phyloP scores from a whole-genome alignment of 1,140 invertebrate species.

The Megalonaias nervosa region DNA sequence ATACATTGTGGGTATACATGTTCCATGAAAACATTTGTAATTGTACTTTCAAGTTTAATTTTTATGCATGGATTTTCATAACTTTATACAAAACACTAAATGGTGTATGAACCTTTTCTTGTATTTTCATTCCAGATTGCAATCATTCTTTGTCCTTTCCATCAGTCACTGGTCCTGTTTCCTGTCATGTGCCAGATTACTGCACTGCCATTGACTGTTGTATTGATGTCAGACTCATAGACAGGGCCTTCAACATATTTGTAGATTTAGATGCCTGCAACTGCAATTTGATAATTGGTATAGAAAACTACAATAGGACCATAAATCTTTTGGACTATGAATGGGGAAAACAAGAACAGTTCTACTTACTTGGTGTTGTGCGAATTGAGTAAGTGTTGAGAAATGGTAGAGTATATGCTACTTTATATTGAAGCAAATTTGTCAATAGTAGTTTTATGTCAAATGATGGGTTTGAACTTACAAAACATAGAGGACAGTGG shows the following conservation, averaged over 20 bases:
- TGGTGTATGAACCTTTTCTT: too few relatives aligned
- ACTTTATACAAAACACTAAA: too few relatives aligned
- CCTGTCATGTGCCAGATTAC: constrained; percentile 29
- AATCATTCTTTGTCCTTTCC: constrained; percentile 3
- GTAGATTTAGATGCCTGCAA: constrained; percentile 29
- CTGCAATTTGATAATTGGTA: constrained; percentile 25
- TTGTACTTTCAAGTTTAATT: too few relatives aligned
- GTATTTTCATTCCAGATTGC: constrained; percentile 5
- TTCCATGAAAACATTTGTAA: too few relatives aligned
- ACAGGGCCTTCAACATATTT: constrained; percentile 26
- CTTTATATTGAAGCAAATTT: too few relatives aligned
- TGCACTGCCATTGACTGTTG: constrained; percentile 40
- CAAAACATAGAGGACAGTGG: too few relatives aligned
- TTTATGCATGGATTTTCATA: too few relatives aligned
- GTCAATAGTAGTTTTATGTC: too few relatives aligned
- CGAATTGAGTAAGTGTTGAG: constrained; percentile 3
- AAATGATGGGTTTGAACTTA: too few relatives aligned
- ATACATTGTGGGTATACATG: too few relatives aligned
- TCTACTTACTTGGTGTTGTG: constrained; percentile 14
- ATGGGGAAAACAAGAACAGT: constrained; percentile 27
- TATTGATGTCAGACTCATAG: constrained; percentile 19
- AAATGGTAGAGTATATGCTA: too few relatives aligned
- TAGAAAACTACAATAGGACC: constrained; percentile 30
- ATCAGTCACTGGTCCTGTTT: constrained; percentile 9
- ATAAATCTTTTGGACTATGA: constrained; percentile 29